Conservation (phyloP, 2,113 vertebrate genomes). For the Melanostigma gelatinosum region DNA sequence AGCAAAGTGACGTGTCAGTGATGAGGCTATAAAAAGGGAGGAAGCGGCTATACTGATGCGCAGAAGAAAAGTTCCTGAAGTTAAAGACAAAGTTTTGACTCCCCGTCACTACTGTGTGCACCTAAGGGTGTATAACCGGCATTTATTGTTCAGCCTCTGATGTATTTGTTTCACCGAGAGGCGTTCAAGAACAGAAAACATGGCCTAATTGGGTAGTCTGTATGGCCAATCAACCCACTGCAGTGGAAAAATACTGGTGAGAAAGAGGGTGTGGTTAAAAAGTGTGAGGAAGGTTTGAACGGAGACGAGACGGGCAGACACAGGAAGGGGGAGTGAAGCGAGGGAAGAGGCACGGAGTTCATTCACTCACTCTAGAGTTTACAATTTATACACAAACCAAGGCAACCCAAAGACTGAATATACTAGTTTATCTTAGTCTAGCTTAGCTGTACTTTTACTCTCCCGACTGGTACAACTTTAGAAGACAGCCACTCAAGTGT, state of each 20-base stretch:
- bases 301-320: not conserved
- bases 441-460: not conserved
- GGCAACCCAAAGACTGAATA: not conserved
- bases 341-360: conserved; percentile 13
- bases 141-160: not conserved
- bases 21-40: conserved; percentile 8
- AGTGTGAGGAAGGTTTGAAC: conserved; percentile 32
- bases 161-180: not conserved
- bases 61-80: not conserved
- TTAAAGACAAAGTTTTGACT: not conserved
- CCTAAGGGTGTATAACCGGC: no score
- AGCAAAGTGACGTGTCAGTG: conserved; percentile 21
- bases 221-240: conserved; percentile 48
- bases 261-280: conserved; percentile 36
- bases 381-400: not conserved
- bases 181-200: not conserved
- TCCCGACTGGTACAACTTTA: not conserved
- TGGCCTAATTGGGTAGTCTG: conserved; percentile 21
- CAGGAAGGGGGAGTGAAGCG: conserved; percentile 12
- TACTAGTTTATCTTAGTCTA: not conserved
- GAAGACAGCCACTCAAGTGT: not conserved
- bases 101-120: not conserved
- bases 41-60: not conserved
- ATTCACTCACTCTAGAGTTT: not conserved
- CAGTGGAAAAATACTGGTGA: conserved; percentile 68